Conservation (phyloP, 2,113 vertebrate species). For the Himantopus leucocephalus region DNA sequence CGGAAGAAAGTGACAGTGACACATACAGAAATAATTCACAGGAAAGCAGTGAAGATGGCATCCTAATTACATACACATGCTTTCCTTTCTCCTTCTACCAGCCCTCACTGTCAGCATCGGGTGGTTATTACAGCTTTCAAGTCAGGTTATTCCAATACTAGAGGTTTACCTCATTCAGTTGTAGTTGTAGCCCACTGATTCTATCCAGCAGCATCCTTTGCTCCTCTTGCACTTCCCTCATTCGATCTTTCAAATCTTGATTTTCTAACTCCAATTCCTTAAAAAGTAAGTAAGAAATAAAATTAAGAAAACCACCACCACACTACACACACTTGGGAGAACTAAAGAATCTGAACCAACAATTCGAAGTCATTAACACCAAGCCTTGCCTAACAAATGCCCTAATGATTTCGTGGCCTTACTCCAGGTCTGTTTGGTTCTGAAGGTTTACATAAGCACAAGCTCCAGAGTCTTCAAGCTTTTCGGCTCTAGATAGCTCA, state of each 20-base stretch:
- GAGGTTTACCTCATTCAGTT: slow-evolving; percentile 85
- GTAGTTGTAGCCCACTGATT: slow-evolving; percentile 86
- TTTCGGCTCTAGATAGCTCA: neutral
- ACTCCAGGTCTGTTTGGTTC: neutral
- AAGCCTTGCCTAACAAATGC: neutral
- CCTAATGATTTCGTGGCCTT: neutral
- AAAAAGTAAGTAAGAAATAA: neutral
- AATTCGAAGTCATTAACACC: neutral
- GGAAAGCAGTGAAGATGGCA: neutral
- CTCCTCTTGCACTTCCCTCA: slow-evolving; percentile 88
- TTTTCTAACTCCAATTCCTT: slow-evolving; percentile 91
- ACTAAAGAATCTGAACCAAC: neutral
- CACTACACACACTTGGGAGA: neutral
- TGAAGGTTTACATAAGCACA: neutral
- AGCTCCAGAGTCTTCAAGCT: neutral
- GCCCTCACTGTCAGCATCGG: fast-evolving
- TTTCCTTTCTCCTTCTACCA: neutral
- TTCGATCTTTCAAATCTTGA: slow-evolving; percentile 82
- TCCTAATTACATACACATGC: too few species aligned
- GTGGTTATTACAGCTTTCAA: neutral
- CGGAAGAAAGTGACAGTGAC: neutral
- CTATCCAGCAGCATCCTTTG: slow-evolving; percentile 85
- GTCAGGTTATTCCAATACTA: fast-evolving
- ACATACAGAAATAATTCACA: neutral
- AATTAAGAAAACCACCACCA: neutral